Evolutionary conservation across 2,888 invertebrate genomes (phyloP), one percentile per base, ranked within the genome.

Genomic region (Erebia palarica): DNA sequence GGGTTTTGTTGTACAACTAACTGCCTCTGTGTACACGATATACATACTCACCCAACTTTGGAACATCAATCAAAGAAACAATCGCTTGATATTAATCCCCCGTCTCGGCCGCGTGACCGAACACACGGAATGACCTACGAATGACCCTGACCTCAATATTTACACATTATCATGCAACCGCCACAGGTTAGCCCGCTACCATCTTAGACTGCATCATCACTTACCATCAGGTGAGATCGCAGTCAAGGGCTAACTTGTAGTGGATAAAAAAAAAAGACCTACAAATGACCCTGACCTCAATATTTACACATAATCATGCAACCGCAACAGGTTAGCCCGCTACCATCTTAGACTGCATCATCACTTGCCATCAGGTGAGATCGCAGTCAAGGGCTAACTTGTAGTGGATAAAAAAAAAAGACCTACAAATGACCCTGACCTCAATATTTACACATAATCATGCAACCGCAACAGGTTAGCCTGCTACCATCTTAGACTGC

Each of bases 41-140:
- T 16, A 16, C 16, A 16, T 53, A 16, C 53, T 8, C 10, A 9
- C 53, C 9, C 53, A 16, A 16, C 53, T 8, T 16, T 9, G 16
- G 53, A 16, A 53, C 53, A 53, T 53, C 53, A 53, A 53, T 53
- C 53, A 53, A n/a, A 53, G 53, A 53, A 53, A 53, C 10, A 53
- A 53, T 53, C 16, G 9, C 3, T 44, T 44, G 9, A 53, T 16
- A 53, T 53, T 53, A 53, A n/a, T 53, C 51, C n/a, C 51, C 51
- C n/a, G 51, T 14, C 8, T 51, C 7, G 4, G 51, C 16, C n/a
- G 51, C 51, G 51, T 51, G 51, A 51, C 14, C 14, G 49, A 14
- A 7, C 51, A 53, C 16, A 16, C 53, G 53, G 1, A 9, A 16
- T 53, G 8, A 51, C 14, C 16, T 16, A 9, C 16, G 2, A 18